Base-by-base conservation (phyloP, 2,113 vertebrate species). In the Bothrops jararaca region DNA sequence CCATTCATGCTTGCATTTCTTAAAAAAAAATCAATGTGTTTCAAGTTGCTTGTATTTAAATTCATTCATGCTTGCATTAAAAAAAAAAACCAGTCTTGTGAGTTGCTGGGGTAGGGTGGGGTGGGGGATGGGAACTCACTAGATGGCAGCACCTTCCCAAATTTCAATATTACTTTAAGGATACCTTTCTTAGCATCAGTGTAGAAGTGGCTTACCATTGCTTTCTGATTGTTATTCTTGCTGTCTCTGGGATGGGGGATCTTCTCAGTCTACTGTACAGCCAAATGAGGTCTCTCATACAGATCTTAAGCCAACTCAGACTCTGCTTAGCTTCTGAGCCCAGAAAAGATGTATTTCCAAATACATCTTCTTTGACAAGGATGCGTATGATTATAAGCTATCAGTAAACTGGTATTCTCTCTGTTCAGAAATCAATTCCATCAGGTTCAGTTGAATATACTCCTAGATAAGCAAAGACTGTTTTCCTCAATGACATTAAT, bases 91-190 rank as follows among this genome's bases (percentile, higher is more conserved):
- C 2, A 45, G 53, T 24, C n/a, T 5, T 6, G 20, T 92, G 85
- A 64, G 34, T 90, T 1, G 48, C 12, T 54, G 48, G 34, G 34
- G 15, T 22, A 22, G 18, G 74, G 6, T 20, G 2, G 69, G 1
- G 15, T 80, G 69, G 69, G 64, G 11, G 57, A 39, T 5, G 42
- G 94, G 95, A 95, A 92, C 95, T 96, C 97, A 97, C 96, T 90
- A 93, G 97, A 96, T 97, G 97, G 97, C 97, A 97, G 96, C 97
- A 97, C 93, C 52, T 93, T 54, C 95, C 93, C 88, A 96, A 89
- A 80, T 94, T 98, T 97, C 91, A 94, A 56, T 23, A 91, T 88
- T 86, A 15, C 2, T 22, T 80, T 80, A 80, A 80, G 74, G 74
- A 42, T 42, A 42, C 15, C 7, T 80, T 80, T 39, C 69, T 80